Percentiles rank a stretch among this genome's conserved stretches.
phyloP scores from a whole-genome alignment of 2,797 vertebrate species.

The Microctenopoma stevenorrisi region DNA sequence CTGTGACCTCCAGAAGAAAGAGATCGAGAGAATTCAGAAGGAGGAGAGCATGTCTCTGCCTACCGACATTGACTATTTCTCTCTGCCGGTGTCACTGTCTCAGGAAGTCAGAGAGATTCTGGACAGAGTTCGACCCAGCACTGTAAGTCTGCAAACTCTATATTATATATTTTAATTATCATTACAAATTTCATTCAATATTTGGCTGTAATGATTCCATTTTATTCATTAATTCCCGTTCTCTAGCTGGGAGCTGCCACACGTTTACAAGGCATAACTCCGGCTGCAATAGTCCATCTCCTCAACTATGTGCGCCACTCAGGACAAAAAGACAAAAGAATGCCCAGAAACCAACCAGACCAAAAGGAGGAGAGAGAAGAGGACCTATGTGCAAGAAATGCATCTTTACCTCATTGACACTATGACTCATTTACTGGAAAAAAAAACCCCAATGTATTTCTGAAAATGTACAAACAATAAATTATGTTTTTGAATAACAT shows the following conservation, averaged over 20 bases:
- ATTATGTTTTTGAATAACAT: conserved; percentile 21
- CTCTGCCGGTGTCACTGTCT: conserved; percentile 87
- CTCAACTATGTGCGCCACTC: conserved; percentile 83
- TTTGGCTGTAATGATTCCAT: background rate
- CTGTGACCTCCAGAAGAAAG: conserved; percentile 85
- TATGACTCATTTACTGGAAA: background rate
- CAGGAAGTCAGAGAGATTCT: conserved; percentile 92
- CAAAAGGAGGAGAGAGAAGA: conserved; percentile 29
- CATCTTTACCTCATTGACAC: conserved; percentile 51
- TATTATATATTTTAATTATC: background rate
- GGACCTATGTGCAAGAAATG: conserved; percentile 34
- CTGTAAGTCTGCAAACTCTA: conserved; percentile 82
- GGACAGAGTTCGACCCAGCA: conserved; percentile 87
- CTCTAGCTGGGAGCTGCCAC: conserved; percentile 91
- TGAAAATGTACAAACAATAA: conserved; percentile 62
- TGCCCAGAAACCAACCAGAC: background rate
- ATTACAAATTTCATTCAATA: background rate
- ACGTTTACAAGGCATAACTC: conserved; percentile 93
- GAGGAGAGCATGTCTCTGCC: conserved; percentile 92
- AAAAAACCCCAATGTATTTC: conserved; percentile 26
- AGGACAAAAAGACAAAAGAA: conserved; percentile 23
- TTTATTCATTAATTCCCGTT: background rate
- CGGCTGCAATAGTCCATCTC: conserved; percentile 90
- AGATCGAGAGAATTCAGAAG: conserved; percentile 89
- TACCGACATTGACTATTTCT: conserved; percentile 89